Conservation (phyloP, 1,140 invertebrate genomes). For the Brachionus rotundiformis region DNA sequence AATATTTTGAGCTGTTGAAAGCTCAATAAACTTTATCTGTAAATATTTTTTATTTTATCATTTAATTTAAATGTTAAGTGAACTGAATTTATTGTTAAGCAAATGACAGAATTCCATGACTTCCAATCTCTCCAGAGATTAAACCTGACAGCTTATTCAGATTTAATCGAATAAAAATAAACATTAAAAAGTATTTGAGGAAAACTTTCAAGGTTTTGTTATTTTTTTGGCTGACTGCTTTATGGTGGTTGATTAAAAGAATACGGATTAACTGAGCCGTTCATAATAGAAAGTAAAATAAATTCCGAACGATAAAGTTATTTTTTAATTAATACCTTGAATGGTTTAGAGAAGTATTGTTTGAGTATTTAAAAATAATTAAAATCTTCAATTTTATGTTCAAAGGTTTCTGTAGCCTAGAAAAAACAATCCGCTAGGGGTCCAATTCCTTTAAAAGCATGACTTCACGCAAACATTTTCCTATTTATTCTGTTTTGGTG, state of each 20-base stretch:
- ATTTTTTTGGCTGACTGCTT: slow-evolving; percentile 13
- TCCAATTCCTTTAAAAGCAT: neutral
- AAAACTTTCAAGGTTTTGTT: slow-evolving; percentile 1
- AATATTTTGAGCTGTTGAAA: neutral
- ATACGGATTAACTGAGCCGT: slow-evolving; percentile 16
- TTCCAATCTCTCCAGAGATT: neutral
- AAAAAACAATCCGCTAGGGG: neutral
- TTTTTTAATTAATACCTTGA: slow-evolving; percentile 34
- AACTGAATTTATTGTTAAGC: neutral
- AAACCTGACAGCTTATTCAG: neutral
- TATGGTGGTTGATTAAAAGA: slow-evolving; percentile 42
- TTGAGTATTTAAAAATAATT: slow-evolving; percentile 4
- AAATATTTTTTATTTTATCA: neutral
- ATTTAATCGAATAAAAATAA: slow-evolving; percentile 1
- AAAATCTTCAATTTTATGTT: neutral
- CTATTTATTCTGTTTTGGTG: neutral
- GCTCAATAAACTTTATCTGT: neutral
- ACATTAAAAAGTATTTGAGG: neutral
- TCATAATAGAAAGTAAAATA: slow-evolving; percentile 31
- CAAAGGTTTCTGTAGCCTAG: neutral
- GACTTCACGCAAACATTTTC: slow-evolving; percentile 1
- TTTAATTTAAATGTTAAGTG: neutral
- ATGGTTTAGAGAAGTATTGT: slow-evolving; percentile 5
- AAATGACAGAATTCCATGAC: neutral
- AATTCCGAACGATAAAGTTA: slow-evolving; percentile 43